A percentile compares a stretch with the other conserved stretches of the same genome.
Conservation (phyloP, 2,888 invertebrate genomes). For the Tethea ocularis region DNA sequence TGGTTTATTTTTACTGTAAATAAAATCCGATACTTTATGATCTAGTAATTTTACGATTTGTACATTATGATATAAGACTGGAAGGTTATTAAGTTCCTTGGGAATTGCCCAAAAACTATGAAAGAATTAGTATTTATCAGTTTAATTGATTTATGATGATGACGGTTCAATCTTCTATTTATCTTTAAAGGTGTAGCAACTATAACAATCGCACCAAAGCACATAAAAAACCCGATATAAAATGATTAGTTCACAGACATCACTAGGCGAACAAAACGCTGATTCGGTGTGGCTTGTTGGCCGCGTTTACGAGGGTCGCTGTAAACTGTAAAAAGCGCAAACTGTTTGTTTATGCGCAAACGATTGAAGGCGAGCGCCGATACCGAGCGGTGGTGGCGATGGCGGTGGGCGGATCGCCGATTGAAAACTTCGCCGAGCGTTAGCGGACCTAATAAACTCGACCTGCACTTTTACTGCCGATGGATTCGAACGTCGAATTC, state of each 20-base stretch:
- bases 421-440: constrained; percentile 41
- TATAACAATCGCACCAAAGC: background rate
- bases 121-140: no score
- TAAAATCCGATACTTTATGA: background rate
- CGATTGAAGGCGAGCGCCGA: constrained; percentile 37
- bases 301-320: constrained; percentile 78
- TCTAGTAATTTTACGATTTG: background rate
- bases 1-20: no score
- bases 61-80: background rate
- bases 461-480: constrained; percentile 65
- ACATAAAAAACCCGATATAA: constrained; percentile 11
- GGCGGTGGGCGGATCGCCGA: constrained; percentile 52
- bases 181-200: background rate
- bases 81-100: no score
- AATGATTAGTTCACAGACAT: constrained; percentile 22
- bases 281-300: constrained; percentile 72
- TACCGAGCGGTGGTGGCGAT: background rate
- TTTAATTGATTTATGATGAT: background rate
- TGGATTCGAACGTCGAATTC: constrained; percentile 23
- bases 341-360: constrained; percentile 79
- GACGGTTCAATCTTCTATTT: background rate
- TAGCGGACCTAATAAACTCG: constrained; percentile 55
- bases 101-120: no score
- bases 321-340: constrained; percentile 79
- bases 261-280: constrained; percentile 63